Conservation (phyloP, 1,140 invertebrate genomes). For the Zaprionus camerounensis region DNA sequence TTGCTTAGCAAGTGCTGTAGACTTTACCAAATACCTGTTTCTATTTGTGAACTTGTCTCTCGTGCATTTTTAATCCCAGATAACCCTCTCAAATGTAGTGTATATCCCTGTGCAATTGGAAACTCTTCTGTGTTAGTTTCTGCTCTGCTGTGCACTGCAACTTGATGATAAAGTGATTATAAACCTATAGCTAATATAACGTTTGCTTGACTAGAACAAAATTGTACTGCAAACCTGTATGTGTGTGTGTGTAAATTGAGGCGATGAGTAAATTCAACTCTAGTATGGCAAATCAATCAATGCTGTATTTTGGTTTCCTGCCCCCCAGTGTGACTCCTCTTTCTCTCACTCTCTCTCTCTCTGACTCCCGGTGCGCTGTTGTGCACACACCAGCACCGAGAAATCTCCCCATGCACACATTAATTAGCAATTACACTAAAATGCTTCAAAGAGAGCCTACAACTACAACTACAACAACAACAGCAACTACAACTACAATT, state of each 20-base stretch:
- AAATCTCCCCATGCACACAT: constrained; percentile 67
- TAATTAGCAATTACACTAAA: constrained; percentile 81
- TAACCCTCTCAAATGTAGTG: constrained; percentile 1
- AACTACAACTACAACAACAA: constrained; percentile 33
- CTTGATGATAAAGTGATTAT: constrained; percentile 41
- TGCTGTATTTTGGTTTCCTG: constrained; percentile 42
- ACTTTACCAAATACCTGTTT: not conserved
- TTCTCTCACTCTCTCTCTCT: constrained; percentile 17
- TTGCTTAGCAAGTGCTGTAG: not conserved
- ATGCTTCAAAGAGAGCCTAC: constrained; percentile 58
- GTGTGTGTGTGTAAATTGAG: constrained; percentile 21
- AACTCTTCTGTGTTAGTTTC: not conserved
- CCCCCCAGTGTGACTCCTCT: not conserved
- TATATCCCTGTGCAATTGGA: constrained; percentile 3
- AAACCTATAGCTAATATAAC: constrained; percentile 18
- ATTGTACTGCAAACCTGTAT: constrained; percentile 35
- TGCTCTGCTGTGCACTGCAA: constrained; percentile 1
- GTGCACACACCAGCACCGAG: constrained; percentile 11
- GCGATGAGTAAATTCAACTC: constrained; percentile 40
- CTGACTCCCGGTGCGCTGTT: constrained; percentile 15
- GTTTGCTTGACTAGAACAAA: constrained; percentile 22
- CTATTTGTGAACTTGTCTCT: not conserved
- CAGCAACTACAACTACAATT: constrained; percentile 18
- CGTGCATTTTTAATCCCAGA: not conserved
- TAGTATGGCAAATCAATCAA: constrained; percentile 44